Evolutionary conservation across 2,113 vertebrate species (phyloP), one percentile per base, ranked within the genome.

Genomic region (Mesitornis unicolor): DNA sequence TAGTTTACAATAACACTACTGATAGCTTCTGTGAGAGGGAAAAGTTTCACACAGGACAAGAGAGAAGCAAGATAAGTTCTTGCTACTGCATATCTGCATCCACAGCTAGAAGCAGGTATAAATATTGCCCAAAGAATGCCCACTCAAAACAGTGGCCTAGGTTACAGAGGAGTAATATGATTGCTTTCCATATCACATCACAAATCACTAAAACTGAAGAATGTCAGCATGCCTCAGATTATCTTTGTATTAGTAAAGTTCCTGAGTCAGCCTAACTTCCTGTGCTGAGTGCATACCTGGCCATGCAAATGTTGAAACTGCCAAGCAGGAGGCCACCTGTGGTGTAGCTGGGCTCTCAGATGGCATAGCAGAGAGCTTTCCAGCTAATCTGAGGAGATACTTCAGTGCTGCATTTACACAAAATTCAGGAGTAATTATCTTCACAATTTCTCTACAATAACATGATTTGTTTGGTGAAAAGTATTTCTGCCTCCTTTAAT

Each of bases 231-330:
- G 4, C 7, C 15, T 76, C 33, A 60, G 16, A 28, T 17, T 35
- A 21, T 31, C 33, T 43, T 68, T 50, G 12, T 69, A n/a, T 40
- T 59, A 64, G 8, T 22, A 56, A 64, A 87, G 81, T 73, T 53
- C 42, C 24, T 40, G 13, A 6, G 10, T 61, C 20, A 51, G 17
- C 33, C 83, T 81, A 47, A 12, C 6, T 35, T 68, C 48, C 33
- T 54, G 5, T 0, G 0, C 17, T 42, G 43, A 45, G 17, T 22
- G 10, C 13, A 42, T 68, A 0, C 26, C 40, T 40, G 22, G 48
- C 13, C 35, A 57, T 5, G 50, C 10, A 51, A 57, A 16, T 16
- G 15, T 11, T 63, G 25, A 15, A 13, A 59, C 8, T 56, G 31
- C n/a, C 31, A n/a, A 67, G 31, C 17, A 50, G 42, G 26, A 16